Evolutionary conservation across 2,888 invertebrate genomes (phyloP).

Genomic region (Drosophila maculinotata): DNA sequence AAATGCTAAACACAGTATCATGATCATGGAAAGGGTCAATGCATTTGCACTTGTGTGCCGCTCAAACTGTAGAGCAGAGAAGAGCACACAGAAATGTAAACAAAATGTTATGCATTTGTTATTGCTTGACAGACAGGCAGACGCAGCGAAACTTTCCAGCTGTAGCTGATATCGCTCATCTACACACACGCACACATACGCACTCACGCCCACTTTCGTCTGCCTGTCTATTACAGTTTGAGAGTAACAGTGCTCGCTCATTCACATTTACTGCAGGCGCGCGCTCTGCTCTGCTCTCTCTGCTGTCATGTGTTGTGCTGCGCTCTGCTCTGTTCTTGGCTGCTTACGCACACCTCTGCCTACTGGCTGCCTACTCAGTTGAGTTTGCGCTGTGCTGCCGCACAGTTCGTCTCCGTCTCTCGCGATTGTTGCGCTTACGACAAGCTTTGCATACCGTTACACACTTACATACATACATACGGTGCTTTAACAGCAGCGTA

Average conservation of each 20-base stretch:
- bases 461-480: slow-evolving; percentile 20
- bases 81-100: slow-evolving; percentile 47
- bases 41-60: slow-evolving; percentile 44
- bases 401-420: slow-evolving; percentile 54
- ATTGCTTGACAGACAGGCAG: slow-evolving; percentile 24
- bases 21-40: slow-evolving; percentile 66
- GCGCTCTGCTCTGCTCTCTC: slow-evolving; percentile 3
- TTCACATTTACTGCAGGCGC: slow-evolving; percentile 21
- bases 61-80: slow-evolving; percentile 50
- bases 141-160: slow-evolving; percentile 45
- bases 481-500: slow-evolving; percentile 38
- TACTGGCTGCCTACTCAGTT: slow-evolving; percentile 65
- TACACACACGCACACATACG: slow-evolving; percentile 11
- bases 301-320: slow-evolving; percentile 2
- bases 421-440: slow-evolving; percentile 55
- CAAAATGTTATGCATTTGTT: slow-evolving; percentile 37
- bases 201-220: slow-evolving; percentile 52
- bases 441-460: slow-evolving; percentile 35
- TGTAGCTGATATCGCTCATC: slow-evolving; percentile 19
- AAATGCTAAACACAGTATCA: slow-evolving; percentile 58
- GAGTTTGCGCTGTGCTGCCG: slow-evolving; percentile 63
- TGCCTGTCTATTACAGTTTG: slow-evolving; percentile 58
- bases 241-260: slow-evolving; percentile 17
- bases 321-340: slow-evolving; percentile 37
- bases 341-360: slow-evolving; percentile 40